These are phyloP conservation scores for Clitarchus hookeri DNA, from an alignment of 2,888 invertebrate genomes.

Conservation along the genomic window DNA sequence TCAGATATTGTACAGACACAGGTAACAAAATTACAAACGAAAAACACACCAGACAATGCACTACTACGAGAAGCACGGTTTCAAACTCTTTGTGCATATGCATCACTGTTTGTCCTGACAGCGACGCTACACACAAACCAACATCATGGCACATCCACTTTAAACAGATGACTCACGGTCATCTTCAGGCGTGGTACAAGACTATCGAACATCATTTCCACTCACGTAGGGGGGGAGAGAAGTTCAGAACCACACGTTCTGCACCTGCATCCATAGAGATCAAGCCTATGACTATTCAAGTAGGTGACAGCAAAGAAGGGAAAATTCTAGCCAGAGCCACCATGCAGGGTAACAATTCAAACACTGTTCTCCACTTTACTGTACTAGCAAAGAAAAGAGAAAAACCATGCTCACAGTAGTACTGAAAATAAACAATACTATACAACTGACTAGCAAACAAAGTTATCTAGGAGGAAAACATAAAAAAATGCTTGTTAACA, in stretches of 20 bases:
- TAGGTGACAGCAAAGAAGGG: not conserved
- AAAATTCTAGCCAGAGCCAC: not conserved
- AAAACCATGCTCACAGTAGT: not conserved
- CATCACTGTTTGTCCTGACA: not conserved
- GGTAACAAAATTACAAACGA: not conserved
- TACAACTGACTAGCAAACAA: too few species aligned
- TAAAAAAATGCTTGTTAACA: too few species aligned
- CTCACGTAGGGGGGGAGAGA: not conserved
- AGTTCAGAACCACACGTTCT: constrained; percentile 9
- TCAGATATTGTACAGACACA: not conserved
- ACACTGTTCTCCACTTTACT: not conserved
- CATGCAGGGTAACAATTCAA: not conserved
- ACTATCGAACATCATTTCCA: not conserved
- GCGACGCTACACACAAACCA: not conserved
- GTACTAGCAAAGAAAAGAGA: too few species aligned
- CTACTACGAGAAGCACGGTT: constrained; percentile 1
- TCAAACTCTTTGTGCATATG: not conserved
- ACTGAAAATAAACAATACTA: too few species aligned
- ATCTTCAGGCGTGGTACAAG: constrained; percentile 10
- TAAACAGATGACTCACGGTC: not conserved
- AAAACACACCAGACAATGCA: not conserved
- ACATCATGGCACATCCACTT: not conserved
- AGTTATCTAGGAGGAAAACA: too few species aligned
- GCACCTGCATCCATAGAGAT: not conserved
- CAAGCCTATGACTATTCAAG: not conserved